Evolutionary conservation across 1,140 invertebrate species (phyloP), one percentile per base, ranked within the genome.

Genomic region (Pogonomyrmex barbatus): DNA sequence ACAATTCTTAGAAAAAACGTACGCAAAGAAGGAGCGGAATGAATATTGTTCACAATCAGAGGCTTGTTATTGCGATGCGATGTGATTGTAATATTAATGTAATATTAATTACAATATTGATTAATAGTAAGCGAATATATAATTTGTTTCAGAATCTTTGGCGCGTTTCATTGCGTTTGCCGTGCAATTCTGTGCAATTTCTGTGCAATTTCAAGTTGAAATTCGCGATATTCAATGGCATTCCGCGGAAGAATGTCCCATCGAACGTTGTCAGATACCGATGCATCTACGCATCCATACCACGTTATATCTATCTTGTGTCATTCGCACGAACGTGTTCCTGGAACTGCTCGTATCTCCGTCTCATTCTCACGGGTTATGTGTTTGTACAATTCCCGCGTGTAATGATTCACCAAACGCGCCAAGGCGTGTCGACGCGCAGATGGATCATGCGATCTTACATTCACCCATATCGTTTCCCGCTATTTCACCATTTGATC

Each of bases 391-490:
- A 81, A 81, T 82, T 71, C 78, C 78, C 78, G 5, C 65, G 50
- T 24, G 65, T 82, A 82, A 82, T 82, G 50, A 71, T 10, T 82
- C 78, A 81, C 4, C 42, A 30, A 63, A 65, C 58, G 47, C 39
- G 50, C 24, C 63, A 30, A 81, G 78, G 78, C 50, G 50, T 70
- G 50, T 17, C 63, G 9, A 12, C 45, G 45, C 62, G 45, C 36
- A 24, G 39, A 17, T 24, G 9, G n/a, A 54, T 81, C 65, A 71
- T 78, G 60, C 60, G 30, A 78, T 78, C 30, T n/a, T 71, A 67
- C 65, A 45, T 71, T 70, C 63, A 50, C 47, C n/a, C 12, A 9
- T 52, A 67, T 79, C 50, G 65, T 56, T 47, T 71, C 14, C n/a
- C 65, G 47, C 56, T 45, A 36, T 56, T 42, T 82, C 39, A 0